phyloP scores from a whole-genome alignment of 2,113 vertebrate genomes.

The Myotis lucifugus region DNA sequence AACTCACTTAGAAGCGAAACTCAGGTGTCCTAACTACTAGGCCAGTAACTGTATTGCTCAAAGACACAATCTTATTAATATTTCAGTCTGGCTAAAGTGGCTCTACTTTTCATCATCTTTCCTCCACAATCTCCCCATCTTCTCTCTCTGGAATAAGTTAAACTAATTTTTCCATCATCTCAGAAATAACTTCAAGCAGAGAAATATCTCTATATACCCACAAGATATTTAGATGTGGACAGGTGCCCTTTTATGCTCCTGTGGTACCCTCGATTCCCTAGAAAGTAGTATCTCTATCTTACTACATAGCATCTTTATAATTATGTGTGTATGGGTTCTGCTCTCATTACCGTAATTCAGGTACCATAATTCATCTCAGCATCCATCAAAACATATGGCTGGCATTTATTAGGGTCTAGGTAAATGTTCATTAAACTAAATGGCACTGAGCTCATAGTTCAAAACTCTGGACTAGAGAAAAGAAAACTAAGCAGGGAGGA shows the following conservation, averaged over 20 bases:
- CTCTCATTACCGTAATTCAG: neutral
- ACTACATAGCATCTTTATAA: neutral
- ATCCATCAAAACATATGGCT: neutral
- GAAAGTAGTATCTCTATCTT: neutral
- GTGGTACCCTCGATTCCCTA: accelerated
- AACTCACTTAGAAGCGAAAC: neutral
- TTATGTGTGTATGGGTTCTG: neutral
- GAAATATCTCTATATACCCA: neutral
- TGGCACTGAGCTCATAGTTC: neutral
- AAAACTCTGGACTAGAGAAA: neutral
- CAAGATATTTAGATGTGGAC: neutral
- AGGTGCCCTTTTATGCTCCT: neutral
- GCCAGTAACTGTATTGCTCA: neutral
- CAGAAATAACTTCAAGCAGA: neutral
- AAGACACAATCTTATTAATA: neutral
- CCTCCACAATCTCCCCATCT: neutral
- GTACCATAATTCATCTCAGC: neutral
- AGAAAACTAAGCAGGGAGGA: neutral
- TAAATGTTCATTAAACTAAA: neutral
- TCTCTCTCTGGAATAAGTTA: neutral
- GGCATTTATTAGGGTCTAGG: neutral
- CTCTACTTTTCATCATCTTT: neutral
- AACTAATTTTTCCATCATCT: neutral
- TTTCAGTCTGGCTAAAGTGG: neutral
- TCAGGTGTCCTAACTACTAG: neutral